These are phyloP conservation scores for Pollimyrus isidori DNA, from an alignment of 2,113 vertebrate genomes.

Conservation along the genomic window DNA sequence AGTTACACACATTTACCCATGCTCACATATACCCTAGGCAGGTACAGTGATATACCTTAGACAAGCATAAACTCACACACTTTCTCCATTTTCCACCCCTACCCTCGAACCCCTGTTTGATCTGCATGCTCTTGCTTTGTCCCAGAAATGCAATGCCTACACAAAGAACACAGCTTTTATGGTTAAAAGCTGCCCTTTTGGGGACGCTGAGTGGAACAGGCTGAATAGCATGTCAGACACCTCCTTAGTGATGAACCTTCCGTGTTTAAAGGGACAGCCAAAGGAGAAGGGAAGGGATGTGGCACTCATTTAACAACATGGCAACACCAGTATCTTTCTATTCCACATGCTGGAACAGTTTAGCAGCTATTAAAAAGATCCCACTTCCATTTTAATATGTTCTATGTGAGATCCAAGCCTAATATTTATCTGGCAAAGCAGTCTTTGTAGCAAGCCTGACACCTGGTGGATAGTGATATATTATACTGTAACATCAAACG, in stretches of 20 bases:
- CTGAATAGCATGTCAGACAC: background rate
- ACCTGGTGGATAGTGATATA: slow-evolving; percentile 14
- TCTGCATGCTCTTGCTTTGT: background rate
- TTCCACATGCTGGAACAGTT: background rate
- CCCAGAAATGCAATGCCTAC: background rate
- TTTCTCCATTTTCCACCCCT: too few species aligned
- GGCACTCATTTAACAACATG: background rate
- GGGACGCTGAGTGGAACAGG: background rate
- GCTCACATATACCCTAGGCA: background rate
- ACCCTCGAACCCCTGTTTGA: background rate
- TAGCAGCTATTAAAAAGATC: background rate
- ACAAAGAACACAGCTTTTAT: background rate
- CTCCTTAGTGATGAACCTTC: background rate
- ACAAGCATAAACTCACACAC: background rate
- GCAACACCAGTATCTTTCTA: background rate
- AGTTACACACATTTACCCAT: background rate
- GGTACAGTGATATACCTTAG: background rate
- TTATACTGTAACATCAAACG: background rate
- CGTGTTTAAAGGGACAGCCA: background rate
- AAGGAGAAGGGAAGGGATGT: background rate
- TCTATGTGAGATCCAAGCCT: background rate
- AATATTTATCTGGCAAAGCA: background rate
- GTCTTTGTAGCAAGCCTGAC: slow-evolving; percentile 14
- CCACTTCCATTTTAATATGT: background rate
- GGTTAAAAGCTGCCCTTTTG: background rate